Conservation (phyloP, 1,140 invertebrate genomes). For the Musca domestica region DNA sequence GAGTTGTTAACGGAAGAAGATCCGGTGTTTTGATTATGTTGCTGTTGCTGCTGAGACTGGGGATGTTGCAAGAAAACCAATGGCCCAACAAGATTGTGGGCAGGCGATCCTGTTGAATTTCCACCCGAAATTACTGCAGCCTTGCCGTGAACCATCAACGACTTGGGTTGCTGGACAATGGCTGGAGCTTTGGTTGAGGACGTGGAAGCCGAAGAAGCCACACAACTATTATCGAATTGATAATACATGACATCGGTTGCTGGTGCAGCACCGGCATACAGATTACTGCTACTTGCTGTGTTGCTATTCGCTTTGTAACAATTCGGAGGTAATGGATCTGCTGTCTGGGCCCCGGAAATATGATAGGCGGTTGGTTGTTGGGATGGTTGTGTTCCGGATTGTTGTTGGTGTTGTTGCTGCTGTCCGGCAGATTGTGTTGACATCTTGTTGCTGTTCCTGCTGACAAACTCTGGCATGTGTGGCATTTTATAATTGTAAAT, state of each 20-base stretch:
- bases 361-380: slow-evolving; percentile 46
- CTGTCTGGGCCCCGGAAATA: slow-evolving; percentile 50
- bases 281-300: slow-evolving; percentile 10
- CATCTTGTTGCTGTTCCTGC: background rate
- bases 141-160: slow-evolving; percentile 12
- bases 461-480: slow-evolving; percentile 39
- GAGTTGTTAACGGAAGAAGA: slow-evolving; percentile 22
- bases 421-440: slow-evolving; percentile 20
- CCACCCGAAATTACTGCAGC: background rate
- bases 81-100: slow-evolving; percentile 32
- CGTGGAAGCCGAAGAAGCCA: slow-evolving; percentile 16
- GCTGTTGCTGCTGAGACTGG: slow-evolving; percentile 38
- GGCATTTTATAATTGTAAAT: slow-evolving; percentile 53
- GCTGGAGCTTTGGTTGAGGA: slow-evolving; percentile 28
- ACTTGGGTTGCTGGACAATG: slow-evolving; percentile 49
- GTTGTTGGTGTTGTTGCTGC: slow-evolving; percentile 24
- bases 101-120: slow-evolving; percentile 12
- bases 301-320: slow-evolving; percentile 5
- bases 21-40: slow-evolving; percentile 29
- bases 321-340: slow-evolving; percentile 38
- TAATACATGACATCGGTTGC: slow-evolving; percentile 52
- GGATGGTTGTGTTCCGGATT: slow-evolving; percentile 1
- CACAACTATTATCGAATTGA: slow-evolving; percentile 48
- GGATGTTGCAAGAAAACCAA: slow-evolving; percentile 52
- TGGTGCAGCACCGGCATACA: slow-evolving; percentile 46